Conservation (phyloP, 2,797 vertebrate genomes). For the Synanceia verrucosa region DNA sequence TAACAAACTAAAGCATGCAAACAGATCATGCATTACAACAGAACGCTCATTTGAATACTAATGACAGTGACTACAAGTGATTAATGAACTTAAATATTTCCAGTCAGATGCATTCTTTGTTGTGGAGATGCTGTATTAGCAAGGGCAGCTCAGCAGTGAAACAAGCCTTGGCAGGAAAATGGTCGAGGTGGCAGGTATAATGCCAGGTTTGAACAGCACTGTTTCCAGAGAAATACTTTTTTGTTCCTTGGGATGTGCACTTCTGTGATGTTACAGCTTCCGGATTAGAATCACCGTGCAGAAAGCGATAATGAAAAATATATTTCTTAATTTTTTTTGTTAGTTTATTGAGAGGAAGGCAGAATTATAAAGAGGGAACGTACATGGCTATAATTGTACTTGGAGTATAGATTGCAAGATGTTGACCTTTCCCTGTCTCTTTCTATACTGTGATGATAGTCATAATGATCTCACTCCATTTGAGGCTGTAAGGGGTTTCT, state of each 20-base stretch:
- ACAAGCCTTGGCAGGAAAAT: conserved; percentile 51
- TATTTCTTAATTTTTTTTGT: background rate
- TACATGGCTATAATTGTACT: conserved; percentile 1
- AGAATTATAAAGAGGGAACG: background rate
- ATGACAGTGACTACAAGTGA: conserved; percentile 2
- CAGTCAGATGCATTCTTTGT: conserved; percentile 7
- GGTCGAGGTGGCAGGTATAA: conserved; percentile 20
- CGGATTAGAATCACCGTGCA: conserved; percentile 7
- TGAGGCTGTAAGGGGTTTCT: conserved; percentile 19
- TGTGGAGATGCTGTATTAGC: conserved; percentile 17
- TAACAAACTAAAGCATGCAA: background rate
- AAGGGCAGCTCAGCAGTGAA: conserved; percentile 42
- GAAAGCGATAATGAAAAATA: background rate
- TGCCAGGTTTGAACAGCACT: conserved; percentile 34
- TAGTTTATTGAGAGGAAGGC: background rate
- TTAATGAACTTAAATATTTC: conserved; percentile 6
- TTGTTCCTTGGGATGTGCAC: conserved; percentile 8
- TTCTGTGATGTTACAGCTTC: conserved; percentile 2
- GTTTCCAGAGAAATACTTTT: conserved; percentile 26
- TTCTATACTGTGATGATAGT: conserved; percentile 8
- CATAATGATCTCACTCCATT: conserved; percentile 19
- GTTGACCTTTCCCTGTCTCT: background rate
- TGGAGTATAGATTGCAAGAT: background rate
- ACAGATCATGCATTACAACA: background rate
- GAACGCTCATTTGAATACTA: background rate